Evolutionary conservation across 2,797 vertebrate genomes (phyloP).

Genomic region (Pagetopsis macropterus): DNA sequence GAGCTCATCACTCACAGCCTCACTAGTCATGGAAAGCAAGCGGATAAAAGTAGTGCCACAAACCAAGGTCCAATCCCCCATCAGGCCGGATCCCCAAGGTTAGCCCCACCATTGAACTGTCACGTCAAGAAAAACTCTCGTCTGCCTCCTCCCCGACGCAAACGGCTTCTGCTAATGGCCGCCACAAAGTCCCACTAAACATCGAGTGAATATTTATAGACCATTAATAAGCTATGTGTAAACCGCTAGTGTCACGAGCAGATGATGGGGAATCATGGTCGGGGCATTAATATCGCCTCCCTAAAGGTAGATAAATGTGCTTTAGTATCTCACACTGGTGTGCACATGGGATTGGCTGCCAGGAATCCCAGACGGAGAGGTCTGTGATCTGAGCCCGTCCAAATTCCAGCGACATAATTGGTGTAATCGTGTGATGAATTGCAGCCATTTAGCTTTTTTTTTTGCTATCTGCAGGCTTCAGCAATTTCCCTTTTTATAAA

Average conservation of each 20-base stretch:
- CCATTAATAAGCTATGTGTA: slow-evolving; percentile 78
- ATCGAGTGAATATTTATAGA: slow-evolving; percentile 80
- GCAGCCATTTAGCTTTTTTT: slow-evolving; percentile 75
- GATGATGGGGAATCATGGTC: slow-evolving; percentile 69
- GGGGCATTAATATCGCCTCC: slow-evolving; percentile 65
- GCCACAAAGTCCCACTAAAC: slow-evolving; percentile 70
- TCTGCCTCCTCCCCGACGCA: slow-evolving; percentile 46
- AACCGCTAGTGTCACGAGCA: slow-evolving; percentile 70
- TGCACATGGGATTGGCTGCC: slow-evolving; percentile 61
- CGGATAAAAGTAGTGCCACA: slow-evolving; percentile 70
- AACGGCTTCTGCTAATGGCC: slow-evolving; percentile 67
- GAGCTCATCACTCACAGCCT: slow-evolving; percentile 72
- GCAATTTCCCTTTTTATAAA: slow-evolving; percentile 74
- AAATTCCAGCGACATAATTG: slow-evolving; percentile 80
- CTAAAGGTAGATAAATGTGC: slow-evolving; percentile 70
- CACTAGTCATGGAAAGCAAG: slow-evolving; percentile 67
- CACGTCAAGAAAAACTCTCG: slow-evolving; percentile 63
- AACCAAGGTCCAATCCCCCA: slow-evolving; percentile 80
- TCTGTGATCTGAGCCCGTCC: slow-evolving; percentile 72
- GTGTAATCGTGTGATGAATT: slow-evolving; percentile 84
- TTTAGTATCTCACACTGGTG: slow-evolving; percentile 35
- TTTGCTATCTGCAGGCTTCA: slow-evolving; percentile 78
- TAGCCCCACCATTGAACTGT: slow-evolving; percentile 70
- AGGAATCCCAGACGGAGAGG: slow-evolving; percentile 72
- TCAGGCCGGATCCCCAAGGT: slow-evolving; percentile 75